Base-by-base conservation (phyloP, 2,113 vertebrate species). In the Leptobrachium ailaonicum region DNA sequence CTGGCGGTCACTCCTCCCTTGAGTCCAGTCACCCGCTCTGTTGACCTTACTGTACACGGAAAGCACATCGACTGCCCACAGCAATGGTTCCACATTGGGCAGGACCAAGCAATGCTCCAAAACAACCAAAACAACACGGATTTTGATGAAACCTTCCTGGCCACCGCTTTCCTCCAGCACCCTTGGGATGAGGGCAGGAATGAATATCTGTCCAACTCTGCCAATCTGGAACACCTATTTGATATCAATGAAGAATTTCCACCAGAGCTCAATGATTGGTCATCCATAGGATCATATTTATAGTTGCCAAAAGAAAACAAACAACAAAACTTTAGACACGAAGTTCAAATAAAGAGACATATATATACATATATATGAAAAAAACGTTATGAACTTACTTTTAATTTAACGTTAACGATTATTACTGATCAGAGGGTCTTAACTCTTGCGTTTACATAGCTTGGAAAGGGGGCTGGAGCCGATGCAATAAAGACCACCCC, bases 131-230 rank as follows among this genome's bases (percentile, higher is more conserved):
- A 90, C 83, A 91, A 87, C 78, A 85, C 93, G 77, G 95, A 96
- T 91, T 92, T 96, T 66, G 95, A 97, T 0, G 95, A 97, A 90
- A 96, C 96, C 75, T 95, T 96, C 82, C 87, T 97, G 82, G 95
- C 96, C 77, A 95, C 96, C 0, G 93, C 95, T 12, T 96, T 97
- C 85, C 92, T 98, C 87, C 95, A 98, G 86, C 91, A 91, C 13
- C 94, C 94, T 45, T 99, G 97, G 96, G 96, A 95, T 0, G 96
- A 96, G 82, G 91, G 87, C 0, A 86, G 84, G 14, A 83, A 20
- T 0, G 93, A 95, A 77, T 94, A 92, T 86, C 92, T 96, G 50
- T 91, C 92, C 20, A 87, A 83, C 83, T 88, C 92, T 1, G 84
- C 94, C 85, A 94, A 87, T 84, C 80, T 96, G 41, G 93, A 96